These are phyloP conservation scores for Phalacrocorax aristotelis DNA, from an alignment of 2,113 vertebrate genomes.

Conservation along the genomic window DNA sequence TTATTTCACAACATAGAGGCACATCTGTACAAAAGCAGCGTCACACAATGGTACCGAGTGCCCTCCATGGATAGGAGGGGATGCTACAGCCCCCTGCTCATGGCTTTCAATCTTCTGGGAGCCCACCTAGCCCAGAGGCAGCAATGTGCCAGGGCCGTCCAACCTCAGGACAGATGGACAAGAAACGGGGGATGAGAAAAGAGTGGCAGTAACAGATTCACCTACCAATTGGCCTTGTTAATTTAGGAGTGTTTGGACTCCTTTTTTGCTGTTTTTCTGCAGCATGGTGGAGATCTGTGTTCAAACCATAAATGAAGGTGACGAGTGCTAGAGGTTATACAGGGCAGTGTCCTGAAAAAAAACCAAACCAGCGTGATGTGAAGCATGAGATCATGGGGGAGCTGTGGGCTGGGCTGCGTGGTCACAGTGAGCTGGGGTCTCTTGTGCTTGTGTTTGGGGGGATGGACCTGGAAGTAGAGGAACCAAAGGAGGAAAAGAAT, in stretches of 20 bases:
- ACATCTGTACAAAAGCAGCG: neutral
- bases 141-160: neutral
- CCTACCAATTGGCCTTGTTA: neutral
- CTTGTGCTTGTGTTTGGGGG: accelerated
- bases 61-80: neutral
- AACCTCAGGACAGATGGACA: neutral
- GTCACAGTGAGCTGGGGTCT: accelerated
- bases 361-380: accelerated
- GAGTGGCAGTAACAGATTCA: neutral
- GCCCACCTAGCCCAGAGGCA: neutral
- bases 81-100: neutral
- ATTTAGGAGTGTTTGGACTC: neutral
- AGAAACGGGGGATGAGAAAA: neutral
- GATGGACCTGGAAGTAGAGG: neutral
- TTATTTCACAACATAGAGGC: neutral
- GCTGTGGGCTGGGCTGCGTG: neutral
- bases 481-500: neutral
- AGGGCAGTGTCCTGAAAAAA: neutral
- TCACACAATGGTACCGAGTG: accelerated
- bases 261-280: neutral
- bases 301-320: neutral
- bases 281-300: neutral
- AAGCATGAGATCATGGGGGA: neutral
- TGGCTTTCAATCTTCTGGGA: neutral
- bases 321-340: accelerated